Conservation (phyloP, 2,113 vertebrate genomes). For the Xenopus laevis region DNA sequence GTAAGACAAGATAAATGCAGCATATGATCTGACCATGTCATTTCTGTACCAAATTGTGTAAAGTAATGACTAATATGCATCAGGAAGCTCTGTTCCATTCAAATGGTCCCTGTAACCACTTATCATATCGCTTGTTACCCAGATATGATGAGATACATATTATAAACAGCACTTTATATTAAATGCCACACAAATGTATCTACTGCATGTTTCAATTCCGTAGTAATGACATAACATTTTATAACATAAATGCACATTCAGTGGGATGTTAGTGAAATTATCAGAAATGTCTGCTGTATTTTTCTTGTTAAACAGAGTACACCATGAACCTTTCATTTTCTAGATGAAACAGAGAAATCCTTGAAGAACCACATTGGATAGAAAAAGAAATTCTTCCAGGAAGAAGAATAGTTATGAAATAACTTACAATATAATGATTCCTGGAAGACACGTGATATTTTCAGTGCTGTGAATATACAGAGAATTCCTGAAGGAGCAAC, state of each 20-base stretch:
- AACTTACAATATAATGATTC: no score
- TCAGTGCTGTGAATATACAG: no score
- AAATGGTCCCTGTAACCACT: constrained; percentile 1
- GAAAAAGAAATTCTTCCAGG: no score
- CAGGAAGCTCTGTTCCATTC: not conserved
- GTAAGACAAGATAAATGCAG: constrained; percentile 15
- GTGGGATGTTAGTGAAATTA: not conserved
- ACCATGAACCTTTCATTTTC: not conserved
- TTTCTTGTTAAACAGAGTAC: constrained; percentile 38
- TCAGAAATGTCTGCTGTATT: constrained; percentile 27
- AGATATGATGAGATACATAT: not conserved
- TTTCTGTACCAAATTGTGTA: not conserved
- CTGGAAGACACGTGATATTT: no score
- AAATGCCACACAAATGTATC: not conserved
- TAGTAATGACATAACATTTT: not conserved
- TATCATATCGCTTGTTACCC: not conserved
- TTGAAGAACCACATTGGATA: not conserved
- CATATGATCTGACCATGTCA: not conserved
- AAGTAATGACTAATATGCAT: constrained; percentile 5
- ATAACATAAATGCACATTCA: not conserved
- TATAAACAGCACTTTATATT: constrained; percentile 4
- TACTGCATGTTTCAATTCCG: not conserved
- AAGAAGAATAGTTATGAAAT: no score
- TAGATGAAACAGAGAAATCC: constrained; percentile 28
- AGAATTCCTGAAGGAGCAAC: no score